phyloP scores from a whole-genome alignment of 2,888 invertebrate genomes.

The Nymphalis polychloros region DNA sequence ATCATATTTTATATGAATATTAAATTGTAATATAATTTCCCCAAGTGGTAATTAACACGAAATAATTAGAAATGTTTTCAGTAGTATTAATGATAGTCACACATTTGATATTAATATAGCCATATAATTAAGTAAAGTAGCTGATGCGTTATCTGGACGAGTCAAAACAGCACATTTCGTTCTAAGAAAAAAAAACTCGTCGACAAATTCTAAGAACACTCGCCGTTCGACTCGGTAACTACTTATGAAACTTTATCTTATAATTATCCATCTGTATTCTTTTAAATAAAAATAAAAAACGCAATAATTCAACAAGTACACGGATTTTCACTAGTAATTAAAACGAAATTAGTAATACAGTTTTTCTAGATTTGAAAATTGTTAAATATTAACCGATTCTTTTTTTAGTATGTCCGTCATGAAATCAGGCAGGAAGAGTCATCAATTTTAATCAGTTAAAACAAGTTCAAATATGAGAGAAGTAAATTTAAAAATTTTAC shows the following conservation, averaged over 20 bases:
- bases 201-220: conserved; percentile 47
- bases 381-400: no score
- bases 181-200: conserved; percentile 51
- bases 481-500: conserved; percentile 28
- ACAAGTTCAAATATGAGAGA: conserved; percentile 18
- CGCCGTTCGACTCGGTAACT: conserved; percentile 49
- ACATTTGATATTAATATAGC: background rate
- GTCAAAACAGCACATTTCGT: conserved; percentile 55
- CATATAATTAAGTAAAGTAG: conserved; percentile 34
- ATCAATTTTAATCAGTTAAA: background rate
- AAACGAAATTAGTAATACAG: no score
- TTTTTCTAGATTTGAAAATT: no score
- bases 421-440: background rate
- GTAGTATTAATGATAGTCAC: background rate
- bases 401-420: no score
- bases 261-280: conserved; percentile 36
- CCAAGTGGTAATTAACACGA: no score
- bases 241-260: conserved; percentile 44
- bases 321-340: no score
- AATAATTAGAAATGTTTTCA: background rate
- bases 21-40: no score
- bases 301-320: no score
- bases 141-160: conserved; percentile 41
- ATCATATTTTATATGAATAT: no score
- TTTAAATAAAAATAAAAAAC: background rate